Conservation (phyloP, 2,113 vertebrate species). For the Cygnus buccinator region DNA sequence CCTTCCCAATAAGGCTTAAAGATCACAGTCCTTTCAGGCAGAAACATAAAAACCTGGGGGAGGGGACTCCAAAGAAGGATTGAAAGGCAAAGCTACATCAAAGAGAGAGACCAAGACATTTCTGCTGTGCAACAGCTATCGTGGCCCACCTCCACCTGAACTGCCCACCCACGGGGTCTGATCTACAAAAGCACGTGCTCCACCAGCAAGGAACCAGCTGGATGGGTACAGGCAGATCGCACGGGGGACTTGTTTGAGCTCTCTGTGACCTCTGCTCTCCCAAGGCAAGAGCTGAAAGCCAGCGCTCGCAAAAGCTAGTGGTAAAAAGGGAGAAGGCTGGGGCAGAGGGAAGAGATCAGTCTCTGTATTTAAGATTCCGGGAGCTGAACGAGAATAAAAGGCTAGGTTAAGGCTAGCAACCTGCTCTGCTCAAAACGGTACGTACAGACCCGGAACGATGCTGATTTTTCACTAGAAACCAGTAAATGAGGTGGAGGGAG, state of each 20-base stretch:
- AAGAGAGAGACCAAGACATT: not conserved
- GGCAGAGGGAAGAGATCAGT: not conserved
- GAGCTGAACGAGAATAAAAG: slow-evolving; percentile 14
- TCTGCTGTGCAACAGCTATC: not conserved
- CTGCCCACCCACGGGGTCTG: not conserved
- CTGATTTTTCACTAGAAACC: slow-evolving; percentile 36
- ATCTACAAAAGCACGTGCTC: not conserved
- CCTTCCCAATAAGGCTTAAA: not conserved
- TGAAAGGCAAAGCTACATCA: not conserved
- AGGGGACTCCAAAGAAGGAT: not conserved
- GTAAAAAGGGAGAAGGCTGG: not conserved
- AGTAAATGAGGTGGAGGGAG: not conserved
- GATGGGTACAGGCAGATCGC: not conserved
- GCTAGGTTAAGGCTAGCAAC: not conserved
- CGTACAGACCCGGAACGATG: slow-evolving; percentile 10
- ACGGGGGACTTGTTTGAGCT: not conserved
- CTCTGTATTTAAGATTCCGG: not conserved
- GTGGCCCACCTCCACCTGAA: not conserved
- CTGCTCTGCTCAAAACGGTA: not conserved
- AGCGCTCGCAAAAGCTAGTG: not conserved
- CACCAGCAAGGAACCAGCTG: not conserved
- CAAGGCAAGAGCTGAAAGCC: not conserved
- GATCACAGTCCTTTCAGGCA: not conserved
- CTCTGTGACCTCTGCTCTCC: not conserved
- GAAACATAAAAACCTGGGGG: not conserved